Evolutionary conservation across 2,113 vertebrate species (phyloP).

Genomic region (Centropus bengalensis): DNA sequence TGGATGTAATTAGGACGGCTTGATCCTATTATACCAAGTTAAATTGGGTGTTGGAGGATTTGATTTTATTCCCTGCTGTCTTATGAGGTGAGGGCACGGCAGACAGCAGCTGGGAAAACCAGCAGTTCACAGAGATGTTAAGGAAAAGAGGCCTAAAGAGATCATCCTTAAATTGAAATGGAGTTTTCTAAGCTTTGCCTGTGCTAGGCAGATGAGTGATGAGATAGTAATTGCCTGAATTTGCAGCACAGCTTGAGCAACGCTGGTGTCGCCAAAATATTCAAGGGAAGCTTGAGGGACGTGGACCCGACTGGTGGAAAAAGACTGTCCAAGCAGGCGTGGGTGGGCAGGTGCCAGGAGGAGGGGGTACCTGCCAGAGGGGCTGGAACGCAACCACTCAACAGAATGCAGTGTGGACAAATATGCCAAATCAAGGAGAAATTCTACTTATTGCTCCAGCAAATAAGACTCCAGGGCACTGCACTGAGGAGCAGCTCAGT

Average conservation of each 20-base stretch:
- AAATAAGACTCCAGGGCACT: not conserved
- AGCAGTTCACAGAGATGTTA: not conserved
- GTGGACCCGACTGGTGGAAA: not conserved
- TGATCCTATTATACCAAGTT: constrained; percentile 25
- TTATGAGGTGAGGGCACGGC: not conserved
- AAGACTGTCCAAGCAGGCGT: not conserved
- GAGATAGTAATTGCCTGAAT: not conserved
- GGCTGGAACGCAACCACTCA: not conserved
- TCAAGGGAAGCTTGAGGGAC: not conserved
- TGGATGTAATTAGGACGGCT: not conserved
- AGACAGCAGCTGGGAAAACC: constrained; percentile 2
- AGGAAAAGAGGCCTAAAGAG: not conserved
- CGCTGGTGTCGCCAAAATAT: not conserved
- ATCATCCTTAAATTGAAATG: constrained; percentile 5
- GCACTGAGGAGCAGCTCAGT: not conserved
- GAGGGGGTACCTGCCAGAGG: not conserved
- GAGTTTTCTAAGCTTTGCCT: not conserved
- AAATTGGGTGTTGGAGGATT: constrained; percentile 18
- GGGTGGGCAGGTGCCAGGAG: not conserved
- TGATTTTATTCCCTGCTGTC: constrained; percentile 25
- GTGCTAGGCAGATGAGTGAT: not conserved
- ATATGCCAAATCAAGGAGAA: not conserved
- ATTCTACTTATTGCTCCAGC: not conserved
- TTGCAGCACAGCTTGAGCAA: constrained; percentile 9
- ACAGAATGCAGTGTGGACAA: not conserved